phyloP scores from a whole-genome alignment of 2,888 invertebrate genomes.

The Pristionchus fissidentatus region DNA sequence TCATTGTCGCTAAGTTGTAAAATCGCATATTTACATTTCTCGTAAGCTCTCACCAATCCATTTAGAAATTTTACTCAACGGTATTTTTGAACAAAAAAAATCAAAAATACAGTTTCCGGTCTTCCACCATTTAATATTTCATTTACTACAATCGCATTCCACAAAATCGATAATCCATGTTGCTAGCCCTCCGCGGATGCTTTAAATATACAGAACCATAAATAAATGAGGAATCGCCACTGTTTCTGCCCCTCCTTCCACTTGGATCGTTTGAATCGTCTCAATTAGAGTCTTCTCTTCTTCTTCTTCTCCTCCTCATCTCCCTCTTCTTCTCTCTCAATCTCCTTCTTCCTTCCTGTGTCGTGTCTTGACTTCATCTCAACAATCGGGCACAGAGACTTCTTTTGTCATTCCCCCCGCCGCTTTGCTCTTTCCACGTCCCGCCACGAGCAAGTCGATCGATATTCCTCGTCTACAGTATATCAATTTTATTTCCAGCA shows the following conservation, averaged over 20 bases:
- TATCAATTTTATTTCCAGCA: too few relatives aligned
- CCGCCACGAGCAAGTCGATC: neutral
- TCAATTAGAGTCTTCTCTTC: neutral
- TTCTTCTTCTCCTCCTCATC: neutral
- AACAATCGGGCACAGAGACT: slow-evolving; percentile 41
- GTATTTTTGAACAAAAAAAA: too few relatives aligned
- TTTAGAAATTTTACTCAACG: too few relatives aligned
- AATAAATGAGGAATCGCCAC: too few relatives aligned
- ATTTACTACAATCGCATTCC: neutral
- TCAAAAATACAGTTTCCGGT: too few relatives aligned
- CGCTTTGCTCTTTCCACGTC: neutral
- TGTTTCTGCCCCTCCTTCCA: neutral
- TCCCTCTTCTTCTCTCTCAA: neutral
- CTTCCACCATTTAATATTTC: too few relatives aligned
- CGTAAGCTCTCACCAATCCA: neutral
- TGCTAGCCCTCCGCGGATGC: neutral
- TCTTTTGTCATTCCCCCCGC: slow-evolving; percentile 6
- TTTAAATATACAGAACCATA: too few relatives aligned
- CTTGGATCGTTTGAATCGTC: neutral
- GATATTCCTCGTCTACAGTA: slow-evolving; percentile 26
- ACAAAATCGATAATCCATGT: neutral
- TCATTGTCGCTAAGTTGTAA: neutral
- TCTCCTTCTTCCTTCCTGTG: slow-evolving; percentile 28
- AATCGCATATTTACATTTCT: neutral
- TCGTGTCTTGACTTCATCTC: slow-evolving; percentile 27